These are phyloP conservation scores for Apamea anceps DNA, from an alignment of 2,888 invertebrate species.

Conservation along the genomic window DNA sequence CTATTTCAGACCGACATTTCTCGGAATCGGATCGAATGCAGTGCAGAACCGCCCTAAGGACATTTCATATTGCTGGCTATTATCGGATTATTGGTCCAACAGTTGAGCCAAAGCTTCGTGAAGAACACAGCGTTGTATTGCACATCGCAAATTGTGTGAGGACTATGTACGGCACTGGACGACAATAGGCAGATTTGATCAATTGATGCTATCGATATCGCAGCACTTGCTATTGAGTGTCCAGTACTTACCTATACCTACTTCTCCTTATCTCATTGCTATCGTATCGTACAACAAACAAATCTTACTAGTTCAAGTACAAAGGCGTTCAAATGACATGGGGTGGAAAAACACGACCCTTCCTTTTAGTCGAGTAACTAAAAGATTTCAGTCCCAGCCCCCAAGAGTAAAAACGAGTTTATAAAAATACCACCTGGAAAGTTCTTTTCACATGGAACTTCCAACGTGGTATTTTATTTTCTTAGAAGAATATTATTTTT, in stretches of 20 bases:
- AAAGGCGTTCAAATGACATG: background rate
- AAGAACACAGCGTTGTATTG: background rate
- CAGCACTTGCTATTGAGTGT: background rate
- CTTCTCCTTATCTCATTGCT: constrained; percentile 7
- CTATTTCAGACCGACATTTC: background rate
- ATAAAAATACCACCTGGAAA: background rate
- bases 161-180: background rate
- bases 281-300: constrained; percentile 10
- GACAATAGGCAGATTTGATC: constrained; percentile 1
- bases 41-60: background rate
- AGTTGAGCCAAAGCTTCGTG: background rate
- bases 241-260: background rate
- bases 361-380: background rate
- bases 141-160: background rate
- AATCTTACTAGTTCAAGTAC: constrained; percentile 27
- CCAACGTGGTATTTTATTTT: too few species aligned
- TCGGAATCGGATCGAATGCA: background rate
- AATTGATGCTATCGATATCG: constrained; percentile 3
- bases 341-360: background rate
- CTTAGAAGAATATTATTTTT: too few species aligned
- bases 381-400: background rate
- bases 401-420: background rate
- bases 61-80: background rate
- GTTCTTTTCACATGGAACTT: too few species aligned
- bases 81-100: background rate